Evolutionary conservation across 2,113 vertebrate species (phyloP), one percentile per base, ranked within the genome.

Genomic region (Paedocypris sp.): DNA sequence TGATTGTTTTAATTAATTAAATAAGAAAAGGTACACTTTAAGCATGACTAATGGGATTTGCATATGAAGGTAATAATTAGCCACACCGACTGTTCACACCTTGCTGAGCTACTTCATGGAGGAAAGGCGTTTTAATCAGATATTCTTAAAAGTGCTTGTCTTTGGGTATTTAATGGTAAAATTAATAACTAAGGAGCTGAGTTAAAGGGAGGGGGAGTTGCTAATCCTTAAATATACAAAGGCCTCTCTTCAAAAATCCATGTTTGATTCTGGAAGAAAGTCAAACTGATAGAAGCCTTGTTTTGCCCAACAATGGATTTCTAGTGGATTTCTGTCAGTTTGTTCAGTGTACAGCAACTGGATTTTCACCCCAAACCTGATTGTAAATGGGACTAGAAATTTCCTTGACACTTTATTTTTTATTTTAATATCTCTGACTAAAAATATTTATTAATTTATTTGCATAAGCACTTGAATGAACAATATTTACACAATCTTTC

Each of bases 1-100:
- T 75, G 67, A 80, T 83, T 80, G 73, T 64, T 85, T 84, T 82
- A 85, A 82, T 85, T 80, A 85, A 86, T 86, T 84, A 81, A 84
- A 85, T 83, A 82, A 77, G 79, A 81, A 79, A 82, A 81, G 82
- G 75, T 72, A 77, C 80, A 74, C 60, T 73, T 78, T 77, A 75
- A 76, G 69, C 76, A 75, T 72, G 75, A 78, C 76, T 79, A 71
- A 77, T 58, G 71, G 73, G 75, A 20, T 79, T 81, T 74, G 68
- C 71, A 78, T 77, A 69, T 72, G 65, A 77, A 79, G 77, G 82
- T 80, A 78, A 84, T 80, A 79, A 85, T 86, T 82, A 83, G 78
- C 71, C 71, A 65, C 0, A 62, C 60, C 46, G 28, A 66, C 48
- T 68, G 62, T 71, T 70, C 67, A 54, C 60, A 73, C 75, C 68